Evolutionary conservation across 2,797 vertebrate species (phyloP), one percentile per base, ranked within the genome.

Genomic region (Adelosebastes latens): DNA sequence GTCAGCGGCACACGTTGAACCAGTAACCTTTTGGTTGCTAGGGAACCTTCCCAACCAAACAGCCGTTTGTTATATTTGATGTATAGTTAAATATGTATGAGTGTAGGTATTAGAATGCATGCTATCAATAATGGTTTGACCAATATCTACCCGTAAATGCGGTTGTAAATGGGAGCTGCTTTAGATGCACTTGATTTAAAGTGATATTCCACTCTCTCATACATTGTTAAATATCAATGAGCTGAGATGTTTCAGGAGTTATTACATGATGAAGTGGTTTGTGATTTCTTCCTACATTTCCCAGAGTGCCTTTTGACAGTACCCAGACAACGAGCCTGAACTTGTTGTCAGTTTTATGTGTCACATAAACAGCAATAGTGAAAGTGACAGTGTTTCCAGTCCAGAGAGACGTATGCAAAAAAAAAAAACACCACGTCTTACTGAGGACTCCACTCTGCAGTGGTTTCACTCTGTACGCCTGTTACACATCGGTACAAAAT

Each of bases 401-500:
- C 6, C 31, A 53, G 7, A 8, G 11, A 31, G 55, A 39, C 31
- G 8, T 46, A 75, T 85, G 64, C n/a, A 64, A 59, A 49, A 36
- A 64, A 58, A 49, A 27, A 31, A 14, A 42, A 49, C 56, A 6
- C 8, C 53, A 1, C 1, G 0, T 56, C 62, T 61, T 9, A 52
- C 1, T 36, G 65, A 20, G 60, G 20, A 42, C 58, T 42, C 25
- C 10, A 18, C 36, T 46, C 46, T 46, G 24, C 52, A 29, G 20
- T 16, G 29, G 10, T 18, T 36, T 66, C 65, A 16, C 64, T 64
- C 27, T 55, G 63, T 22, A 11, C 14, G 59, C 18, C 6, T 60
- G 76, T 64, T 79, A 63, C 75, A 80, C 42, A 75, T 0, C 4
- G 29, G 62, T 27, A 58, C 59, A 75, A 81, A 87, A 83, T 56